A percentile compares a stretch with the other conserved stretches of the same genome.
These are phyloP conservation scores for Rhingia rostrata DNA, from an alignment of 2,888 invertebrate genomes.

Conservation along the genomic window DNA sequence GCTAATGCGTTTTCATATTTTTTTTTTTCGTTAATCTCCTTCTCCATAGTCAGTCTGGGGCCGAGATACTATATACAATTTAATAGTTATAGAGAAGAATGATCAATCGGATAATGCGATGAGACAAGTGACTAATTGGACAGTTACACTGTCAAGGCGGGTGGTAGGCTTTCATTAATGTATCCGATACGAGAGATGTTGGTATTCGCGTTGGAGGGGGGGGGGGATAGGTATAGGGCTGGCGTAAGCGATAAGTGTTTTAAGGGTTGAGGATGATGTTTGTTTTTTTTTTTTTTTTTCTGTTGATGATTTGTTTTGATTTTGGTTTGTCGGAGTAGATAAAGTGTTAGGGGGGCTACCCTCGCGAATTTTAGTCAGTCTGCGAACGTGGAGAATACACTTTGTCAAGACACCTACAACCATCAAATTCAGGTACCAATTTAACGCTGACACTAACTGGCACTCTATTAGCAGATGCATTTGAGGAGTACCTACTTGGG, in stretches of 20 bases:
- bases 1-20: slow-evolving; percentile 63
- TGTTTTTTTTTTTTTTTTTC: no score
- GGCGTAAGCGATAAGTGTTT: neutral
- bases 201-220: neutral
- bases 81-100: slow-evolving; percentile 65
- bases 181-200: slow-evolving; percentile 15
- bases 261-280: neutral
- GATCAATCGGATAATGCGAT: slow-evolving; percentile 72
- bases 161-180: slow-evolving; percentile 69
- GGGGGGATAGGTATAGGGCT: neutral
- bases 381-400: no score
- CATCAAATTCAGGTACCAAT: neutral
- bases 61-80: slow-evolving; percentile 32
- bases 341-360: no score
- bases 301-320: no score
- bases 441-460: slow-evolving; percentile 29
- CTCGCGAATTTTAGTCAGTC: no score
- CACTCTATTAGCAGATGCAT: slow-evolving; percentile 23
- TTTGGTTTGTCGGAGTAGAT: no score
- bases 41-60: neutral
- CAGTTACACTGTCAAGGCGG: slow-evolving; percentile 73
- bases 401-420: no score
- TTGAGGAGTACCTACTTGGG: slow-evolving; percentile 8
- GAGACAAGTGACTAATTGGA: slow-evolving; percentile 74
- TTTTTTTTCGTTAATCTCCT: slow-evolving; percentile 30